A percentile compares a stretch with the other conserved stretches of the same genome.
Conservation (phyloP, 2,797 vertebrate genomes). For the Eupleurogrammus muticus region DNA sequence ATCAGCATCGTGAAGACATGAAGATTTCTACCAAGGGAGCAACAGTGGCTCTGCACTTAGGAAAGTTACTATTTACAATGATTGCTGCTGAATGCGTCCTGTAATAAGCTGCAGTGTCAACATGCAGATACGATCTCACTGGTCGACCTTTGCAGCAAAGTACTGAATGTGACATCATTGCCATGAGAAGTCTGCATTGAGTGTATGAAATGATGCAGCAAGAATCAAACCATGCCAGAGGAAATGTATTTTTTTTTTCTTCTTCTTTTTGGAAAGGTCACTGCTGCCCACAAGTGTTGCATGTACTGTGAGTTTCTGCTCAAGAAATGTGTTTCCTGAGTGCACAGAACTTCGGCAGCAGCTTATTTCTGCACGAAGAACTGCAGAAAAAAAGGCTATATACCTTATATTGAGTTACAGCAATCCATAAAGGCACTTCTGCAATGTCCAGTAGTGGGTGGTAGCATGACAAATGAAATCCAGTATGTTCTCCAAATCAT, state of each 20-base stretch:
- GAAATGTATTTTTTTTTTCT: neutral
- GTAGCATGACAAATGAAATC: no score
- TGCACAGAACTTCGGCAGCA: neutral
- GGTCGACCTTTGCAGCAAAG: slow-evolving; percentile 23
- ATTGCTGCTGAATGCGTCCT: no score
- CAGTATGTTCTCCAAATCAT: no score
- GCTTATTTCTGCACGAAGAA: neutral
- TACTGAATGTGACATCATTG: slow-evolving; percentile 1
- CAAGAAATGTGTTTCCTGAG: neutral
- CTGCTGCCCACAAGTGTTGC: neutral
- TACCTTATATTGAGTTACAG: no score
- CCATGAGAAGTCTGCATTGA: slow-evolving; percentile 13
- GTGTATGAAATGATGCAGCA: neutral
- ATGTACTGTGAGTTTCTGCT: neutral
- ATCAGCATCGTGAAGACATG: no score
- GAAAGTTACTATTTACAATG: no score
- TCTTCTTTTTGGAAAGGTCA: slow-evolving; percentile 31
- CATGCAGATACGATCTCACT: neutral
- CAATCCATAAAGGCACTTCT: no score
- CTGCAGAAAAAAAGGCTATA: neutral
- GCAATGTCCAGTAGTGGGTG: no score
- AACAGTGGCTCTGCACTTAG: no score
- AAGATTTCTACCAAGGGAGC: no score
- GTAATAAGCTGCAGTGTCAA: neutral
- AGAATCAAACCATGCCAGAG: neutral